Evolutionary conservation across 2,888 invertebrate species (phyloP), one percentile per base, ranked within the genome.

Genomic region (Epinotia nisella): DNA sequence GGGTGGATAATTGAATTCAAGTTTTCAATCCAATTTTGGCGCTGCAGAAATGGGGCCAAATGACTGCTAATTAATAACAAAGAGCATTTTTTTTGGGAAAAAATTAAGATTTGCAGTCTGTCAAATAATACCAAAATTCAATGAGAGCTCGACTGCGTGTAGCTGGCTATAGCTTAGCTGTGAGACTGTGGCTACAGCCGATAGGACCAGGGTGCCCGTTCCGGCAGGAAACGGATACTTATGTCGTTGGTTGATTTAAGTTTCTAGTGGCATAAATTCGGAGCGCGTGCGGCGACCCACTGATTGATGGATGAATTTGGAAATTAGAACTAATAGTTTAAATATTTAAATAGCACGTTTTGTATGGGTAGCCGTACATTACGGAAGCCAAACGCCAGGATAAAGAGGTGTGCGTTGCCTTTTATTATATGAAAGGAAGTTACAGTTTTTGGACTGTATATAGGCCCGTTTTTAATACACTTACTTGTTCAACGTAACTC

Each of bases 171-270:
- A 58, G 68, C 62, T 35, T 35, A 62, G 55, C 72, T 62, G 35
- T 11, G 21, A 15, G 3, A 35, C 17, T 66, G 60, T n/a, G n/a
- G n/a, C 19, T 4, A 17, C 7, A n/a, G 15, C 19, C n/a, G 55
- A 35, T 39, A 65, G 65, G 61, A 45, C 29, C 39, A 59, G 41
- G 24, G 65, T 45, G 45, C 61, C 15, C 67, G 61, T 72, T 68
- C 68, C 72, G 62, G 19, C 71, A 60, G 71, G 72, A 73, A 68
- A 56, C 68, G 72, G 72, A 68, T 73, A 73, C 72, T 72, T 67
- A 62, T 73, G 72, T 73, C 72, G 58, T 64, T 68, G 56, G 68
- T 62, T 73, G 72, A 73, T 73, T 73, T 68, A 71, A 73, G 71
- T 60, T 67, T 45, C 55, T 45, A 67, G 67, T 61, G 66, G 61